Evolutionary conservation across 2,797 vertebrate genomes (phyloP).

Genomic region (Chelon auratus): DNA sequence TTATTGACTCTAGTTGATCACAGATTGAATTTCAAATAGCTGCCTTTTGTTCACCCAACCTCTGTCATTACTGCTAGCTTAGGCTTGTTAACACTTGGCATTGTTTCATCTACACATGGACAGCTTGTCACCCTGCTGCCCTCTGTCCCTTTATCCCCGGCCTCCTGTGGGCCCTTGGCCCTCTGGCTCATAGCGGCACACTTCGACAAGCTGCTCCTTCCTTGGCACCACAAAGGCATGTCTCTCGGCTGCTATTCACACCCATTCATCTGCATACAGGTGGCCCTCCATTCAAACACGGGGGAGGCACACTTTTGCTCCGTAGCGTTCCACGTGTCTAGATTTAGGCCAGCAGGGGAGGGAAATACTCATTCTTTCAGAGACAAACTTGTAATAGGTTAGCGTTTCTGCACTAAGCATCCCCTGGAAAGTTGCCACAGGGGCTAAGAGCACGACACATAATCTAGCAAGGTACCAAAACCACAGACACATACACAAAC

Average conservation of each 20-base stretch:
- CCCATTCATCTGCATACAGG: constrained; percentile 83
- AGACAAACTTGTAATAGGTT: background rate
- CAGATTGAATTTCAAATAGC: constrained; percentile 64
- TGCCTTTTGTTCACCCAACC: constrained; percentile 63
- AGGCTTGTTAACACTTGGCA: constrained; percentile 77
- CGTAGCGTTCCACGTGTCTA: constrained; percentile 49
- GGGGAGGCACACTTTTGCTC: constrained; percentile 66
- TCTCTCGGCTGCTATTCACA: constrained; percentile 44
- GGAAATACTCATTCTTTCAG: background rate
- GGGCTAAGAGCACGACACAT: constrained; percentile 22
- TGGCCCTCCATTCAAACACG: constrained; percentile 62
- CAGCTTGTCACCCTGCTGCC: constrained; percentile 77
- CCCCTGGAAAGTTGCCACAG: constrained; percentile 34
- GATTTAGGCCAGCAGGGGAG: constrained; percentile 25
- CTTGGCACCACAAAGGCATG: constrained; percentile 72
- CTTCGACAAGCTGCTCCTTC: constrained; percentile 83
- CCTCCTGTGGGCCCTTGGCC: constrained; percentile 53
- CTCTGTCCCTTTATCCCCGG: constrained; percentile 71
- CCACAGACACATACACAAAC: constrained; percentile 19
- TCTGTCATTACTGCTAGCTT: constrained; percentile 67
- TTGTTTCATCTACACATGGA: constrained; percentile 75
- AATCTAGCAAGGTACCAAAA: constrained; percentile 13
- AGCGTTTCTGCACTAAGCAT: constrained; percentile 25
- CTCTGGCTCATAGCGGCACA: constrained; percentile 78
- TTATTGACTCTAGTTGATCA: constrained; percentile 58